Conservation (phyloP, 2,797 vertebrate genomes). For the Epinephelus coioides region DNA sequence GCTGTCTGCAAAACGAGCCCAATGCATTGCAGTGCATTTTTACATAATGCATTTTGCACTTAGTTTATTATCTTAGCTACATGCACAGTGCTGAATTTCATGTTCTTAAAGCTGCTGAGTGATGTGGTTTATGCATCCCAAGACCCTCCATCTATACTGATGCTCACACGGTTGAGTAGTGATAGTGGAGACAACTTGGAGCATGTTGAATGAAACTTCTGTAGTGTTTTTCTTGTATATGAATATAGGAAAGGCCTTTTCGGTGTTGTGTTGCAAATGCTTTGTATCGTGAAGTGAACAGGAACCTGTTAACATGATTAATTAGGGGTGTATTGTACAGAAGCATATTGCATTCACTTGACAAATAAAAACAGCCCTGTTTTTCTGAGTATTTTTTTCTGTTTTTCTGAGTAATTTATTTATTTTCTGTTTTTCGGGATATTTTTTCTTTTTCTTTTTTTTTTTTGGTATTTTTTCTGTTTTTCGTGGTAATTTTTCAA, state of each 20-base stretch:
- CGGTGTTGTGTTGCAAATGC: too few species aligned
- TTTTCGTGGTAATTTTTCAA: too few species aligned
- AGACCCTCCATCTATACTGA: background rate
- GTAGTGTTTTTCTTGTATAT: background rate
- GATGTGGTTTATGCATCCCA: background rate
- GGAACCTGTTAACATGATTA: background rate
- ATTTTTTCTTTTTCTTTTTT: too few species aligned
- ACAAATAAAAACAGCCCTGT: too few species aligned
- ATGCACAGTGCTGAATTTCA: background rate
- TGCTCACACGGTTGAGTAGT: background rate
- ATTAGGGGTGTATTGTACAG: too few species aligned
- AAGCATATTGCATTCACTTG: too few species aligned
- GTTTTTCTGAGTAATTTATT: too few species aligned
- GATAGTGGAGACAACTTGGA: background rate
- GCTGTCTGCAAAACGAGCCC: conserved; percentile 49
- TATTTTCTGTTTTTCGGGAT: too few species aligned
- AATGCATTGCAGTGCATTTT: conserved; percentile 25
- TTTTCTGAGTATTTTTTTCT: too few species aligned
- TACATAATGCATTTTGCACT: conserved; percentile 14
- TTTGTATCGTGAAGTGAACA: background rate
- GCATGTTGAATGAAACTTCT: background rate
- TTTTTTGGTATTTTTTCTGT: too few species aligned
- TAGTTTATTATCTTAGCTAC: conserved; percentile 18
- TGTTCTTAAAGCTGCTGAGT: background rate
- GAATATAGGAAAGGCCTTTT: too few species aligned